Evolutionary conservation across 2,797 vertebrate species (phyloP).

Genomic region (Lagodon rhomboides): DNA sequence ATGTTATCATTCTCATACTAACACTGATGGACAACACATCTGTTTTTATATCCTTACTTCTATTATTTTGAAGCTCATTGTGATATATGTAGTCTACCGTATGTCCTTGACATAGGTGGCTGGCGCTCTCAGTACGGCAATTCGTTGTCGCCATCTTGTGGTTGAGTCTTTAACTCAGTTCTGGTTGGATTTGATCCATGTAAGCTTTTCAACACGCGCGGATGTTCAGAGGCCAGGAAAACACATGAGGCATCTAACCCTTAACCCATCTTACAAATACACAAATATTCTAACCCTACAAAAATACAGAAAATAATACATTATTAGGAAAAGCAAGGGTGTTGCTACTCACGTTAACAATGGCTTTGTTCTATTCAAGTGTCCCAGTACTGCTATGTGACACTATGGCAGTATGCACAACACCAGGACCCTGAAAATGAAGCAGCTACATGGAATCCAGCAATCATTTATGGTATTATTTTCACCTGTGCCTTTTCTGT

Average conservation of each 20-base stretch:
- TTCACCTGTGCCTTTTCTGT: too few species aligned
- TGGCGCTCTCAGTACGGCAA: conserved; percentile 17
- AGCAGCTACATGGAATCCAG: neutral
- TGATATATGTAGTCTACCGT: neutral
- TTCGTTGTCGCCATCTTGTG: conserved; percentile 76
- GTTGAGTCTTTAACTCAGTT: conserved; percentile 16
- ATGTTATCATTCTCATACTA: neutral
- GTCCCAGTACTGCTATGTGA: neutral
- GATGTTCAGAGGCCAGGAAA: neutral
- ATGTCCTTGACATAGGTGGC: neutral
- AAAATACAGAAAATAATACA: neutral
- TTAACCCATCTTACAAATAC: neutral
- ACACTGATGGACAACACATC: neutral
- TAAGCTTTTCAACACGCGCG: neutral
- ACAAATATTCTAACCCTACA: neutral
- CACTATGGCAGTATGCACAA: neutral
- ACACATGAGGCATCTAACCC: neutral
- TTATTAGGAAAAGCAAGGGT: neutral
- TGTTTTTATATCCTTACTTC: neutral
- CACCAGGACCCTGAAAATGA: neutral
- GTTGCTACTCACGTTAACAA: neutral
- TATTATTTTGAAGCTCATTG: neutral
- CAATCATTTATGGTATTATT: too few species aligned
- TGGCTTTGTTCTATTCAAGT: neutral
- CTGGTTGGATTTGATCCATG: neutral